Evolutionary conservation across 2,888 invertebrate species (phyloP).

Genomic region (Oxyscelio sp.): DNA sequence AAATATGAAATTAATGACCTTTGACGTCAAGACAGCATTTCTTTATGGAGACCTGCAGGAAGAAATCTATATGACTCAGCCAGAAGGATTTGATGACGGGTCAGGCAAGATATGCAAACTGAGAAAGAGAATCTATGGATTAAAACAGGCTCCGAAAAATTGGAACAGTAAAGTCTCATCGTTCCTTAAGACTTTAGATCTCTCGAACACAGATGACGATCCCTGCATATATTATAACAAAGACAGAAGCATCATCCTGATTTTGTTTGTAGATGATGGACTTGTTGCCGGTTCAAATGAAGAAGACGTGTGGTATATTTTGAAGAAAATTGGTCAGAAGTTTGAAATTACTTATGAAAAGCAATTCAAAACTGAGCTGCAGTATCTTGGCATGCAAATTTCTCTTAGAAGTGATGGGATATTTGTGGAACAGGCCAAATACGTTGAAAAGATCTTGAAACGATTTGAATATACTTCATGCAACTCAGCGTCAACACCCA

Average conservation of each 20-base stretch:
- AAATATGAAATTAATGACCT: no score
- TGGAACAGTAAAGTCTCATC: no score
- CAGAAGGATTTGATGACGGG: no score
- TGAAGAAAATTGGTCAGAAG: neutral
- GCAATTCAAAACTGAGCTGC: neutral
- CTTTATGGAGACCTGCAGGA: no score
- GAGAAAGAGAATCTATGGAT: no score
- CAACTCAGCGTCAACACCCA: conserved; percentile 59
- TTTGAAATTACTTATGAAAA: no score
- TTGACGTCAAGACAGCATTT: no score
- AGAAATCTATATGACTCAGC: no score
- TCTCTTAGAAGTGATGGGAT: neutral
- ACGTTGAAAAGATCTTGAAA: neutral
- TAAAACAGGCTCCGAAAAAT: no score
- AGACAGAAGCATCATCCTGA: neutral
- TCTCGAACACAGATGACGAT: no score
- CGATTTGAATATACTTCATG: neutral
- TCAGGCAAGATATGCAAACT: no score
- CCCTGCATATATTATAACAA: conserved; percentile 14
- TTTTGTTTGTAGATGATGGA: conserved; percentile 23
- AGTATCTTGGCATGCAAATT: conserved; percentile 62
- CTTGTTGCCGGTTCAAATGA: conserved; percentile 3
- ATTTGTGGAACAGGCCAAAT: neutral
- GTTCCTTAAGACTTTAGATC: no score
- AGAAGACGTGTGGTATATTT: neutral